A percentile compares a stretch with the other conserved stretches of the same genome.
These are phyloP conservation scores for Catamblyrhynchus diadema DNA, from an alignment of 2,797 vertebrate species.

Conservation along the genomic window DNA sequence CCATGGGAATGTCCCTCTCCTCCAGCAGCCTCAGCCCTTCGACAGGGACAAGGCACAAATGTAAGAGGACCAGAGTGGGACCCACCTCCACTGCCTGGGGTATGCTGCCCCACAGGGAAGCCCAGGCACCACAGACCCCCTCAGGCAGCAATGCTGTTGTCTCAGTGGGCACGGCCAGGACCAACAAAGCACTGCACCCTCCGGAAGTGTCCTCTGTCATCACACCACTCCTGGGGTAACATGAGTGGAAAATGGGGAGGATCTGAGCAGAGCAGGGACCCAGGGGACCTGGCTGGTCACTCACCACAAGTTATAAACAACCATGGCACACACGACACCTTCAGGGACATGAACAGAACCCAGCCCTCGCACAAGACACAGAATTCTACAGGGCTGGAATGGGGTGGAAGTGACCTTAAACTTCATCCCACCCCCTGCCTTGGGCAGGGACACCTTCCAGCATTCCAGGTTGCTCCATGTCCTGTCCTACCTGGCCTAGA, in stretches of 20 bases:
- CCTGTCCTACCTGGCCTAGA: rapidly evolving
- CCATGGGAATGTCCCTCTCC: background rate
- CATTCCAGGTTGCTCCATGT: background rate
- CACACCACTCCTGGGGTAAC: background rate
- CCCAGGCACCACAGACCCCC: rapidly evolving
- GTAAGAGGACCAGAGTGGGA: rapidly evolving
- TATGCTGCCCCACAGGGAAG: background rate
- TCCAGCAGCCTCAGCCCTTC: rapidly evolving
- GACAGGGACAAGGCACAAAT: background rate
- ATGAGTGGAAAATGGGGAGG: background rate
- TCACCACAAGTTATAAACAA: background rate
- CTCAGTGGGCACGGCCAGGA: rapidly evolving
- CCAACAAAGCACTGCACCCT: background rate
- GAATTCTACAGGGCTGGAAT: background rate
- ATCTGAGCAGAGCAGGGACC: background rate
- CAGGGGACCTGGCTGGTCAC: rapidly evolving
- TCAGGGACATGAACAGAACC: background rate
- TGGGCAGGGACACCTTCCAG: background rate
- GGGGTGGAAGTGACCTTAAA: background rate
- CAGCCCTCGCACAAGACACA: background rate
- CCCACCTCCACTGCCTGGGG: background rate
- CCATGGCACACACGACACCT: rapidly evolving
- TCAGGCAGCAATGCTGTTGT: background rate
- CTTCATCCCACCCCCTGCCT: background rate
- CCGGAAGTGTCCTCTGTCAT: background rate